Percentiles rank a stretch among this genome's conserved stretches.
phyloP scores from a whole-genome alignment of 2,888 invertebrate genomes.

The Acheta domesticus region DNA sequence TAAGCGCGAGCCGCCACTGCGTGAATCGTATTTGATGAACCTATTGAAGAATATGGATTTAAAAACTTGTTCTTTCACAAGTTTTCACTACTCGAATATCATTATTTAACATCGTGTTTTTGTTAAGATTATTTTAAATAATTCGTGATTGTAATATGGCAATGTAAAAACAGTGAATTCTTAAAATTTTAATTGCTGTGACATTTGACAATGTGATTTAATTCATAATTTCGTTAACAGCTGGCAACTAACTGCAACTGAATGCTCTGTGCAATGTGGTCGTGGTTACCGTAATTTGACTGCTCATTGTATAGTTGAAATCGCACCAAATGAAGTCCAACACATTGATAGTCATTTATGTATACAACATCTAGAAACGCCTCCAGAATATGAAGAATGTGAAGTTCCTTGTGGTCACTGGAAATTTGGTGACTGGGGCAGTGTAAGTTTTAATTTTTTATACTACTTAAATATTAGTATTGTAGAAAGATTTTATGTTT shows the following conservation, averaged over 20 bases:
- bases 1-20: too few species aligned
- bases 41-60: too few species aligned
- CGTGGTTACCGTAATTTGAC: slow-evolving; percentile 58
- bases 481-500: too few species aligned
- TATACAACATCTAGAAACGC: slow-evolving; percentile 49
- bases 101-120: too few species aligned
- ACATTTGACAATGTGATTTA: neutral
- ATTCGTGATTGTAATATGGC: too few species aligned
- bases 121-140: too few species aligned
- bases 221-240: slow-evolving; percentile 49
- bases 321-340: slow-evolving; percentile 36
- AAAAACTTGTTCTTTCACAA: too few species aligned
- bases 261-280: slow-evolving; percentile 70
- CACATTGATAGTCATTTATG: slow-evolving; percentile 51
- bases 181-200: too few species aligned
- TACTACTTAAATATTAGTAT: too few species aligned
- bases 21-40: too few species aligned
- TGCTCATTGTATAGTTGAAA: slow-evolving; percentile 58
- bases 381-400: slow-evolving; percentile 54
- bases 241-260: slow-evolving; percentile 55
- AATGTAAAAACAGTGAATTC: too few species aligned
- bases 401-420: slow-evolving; percentile 65
- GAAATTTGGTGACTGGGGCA: slow-evolving; percentile 69
- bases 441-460: slow-evolving; percentile 49
- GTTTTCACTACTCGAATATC: too few species aligned